phyloP scores from a whole-genome alignment of 2,888 invertebrate species.

The Pterostichus niger region DNA sequence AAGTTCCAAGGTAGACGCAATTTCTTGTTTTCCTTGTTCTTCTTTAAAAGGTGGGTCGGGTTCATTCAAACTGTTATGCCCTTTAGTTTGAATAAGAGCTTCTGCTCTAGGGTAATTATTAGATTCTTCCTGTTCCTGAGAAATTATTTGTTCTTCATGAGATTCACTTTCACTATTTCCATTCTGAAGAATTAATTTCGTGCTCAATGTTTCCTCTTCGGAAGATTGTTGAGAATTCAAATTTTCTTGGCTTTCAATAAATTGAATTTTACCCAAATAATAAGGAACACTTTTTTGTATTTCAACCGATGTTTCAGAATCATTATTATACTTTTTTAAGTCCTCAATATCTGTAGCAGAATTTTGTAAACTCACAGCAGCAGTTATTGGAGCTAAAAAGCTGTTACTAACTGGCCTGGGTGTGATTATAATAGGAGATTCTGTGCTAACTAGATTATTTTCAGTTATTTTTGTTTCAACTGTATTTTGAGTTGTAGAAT shows the following conservation, averaged over 20 bases:
- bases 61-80: slow-evolving; percentile 41
- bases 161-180: slow-evolving; percentile 64
- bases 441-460: slow-evolving; percentile 70
- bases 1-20: slow-evolving; percentile 68
- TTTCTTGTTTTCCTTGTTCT: slow-evolving; percentile 55
- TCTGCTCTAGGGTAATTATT: slow-evolving; percentile 57
- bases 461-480: slow-evolving; percentile 70
- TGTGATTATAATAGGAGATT: slow-evolving; percentile 77
- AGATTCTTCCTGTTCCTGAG: slow-evolving; percentile 41
- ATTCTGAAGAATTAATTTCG: slow-evolving; percentile 58
- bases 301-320: slow-evolving; percentile 80
- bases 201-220: slow-evolving; percentile 71
- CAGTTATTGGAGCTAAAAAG: slow-evolving; percentile 82
- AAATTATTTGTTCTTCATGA: slow-evolving; percentile 73
- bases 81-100: slow-evolving; percentile 55
- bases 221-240: slow-evolving; percentile 74
- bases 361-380: slow-evolving; percentile 80
- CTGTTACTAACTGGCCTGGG: slow-evolving; percentile 80
- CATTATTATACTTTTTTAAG: slow-evolving; percentile 67
- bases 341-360: slow-evolving; percentile 69
- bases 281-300: slow-evolving; percentile 83
- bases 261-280: slow-evolving; percentile 77
- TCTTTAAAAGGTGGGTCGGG: slow-evolving; percentile 23
- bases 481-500: slow-evolving; percentile 71
- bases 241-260: slow-evolving; percentile 75